Conservation (phyloP, 2,797 vertebrate genomes). For the Hemitrygon akajei region DNA sequence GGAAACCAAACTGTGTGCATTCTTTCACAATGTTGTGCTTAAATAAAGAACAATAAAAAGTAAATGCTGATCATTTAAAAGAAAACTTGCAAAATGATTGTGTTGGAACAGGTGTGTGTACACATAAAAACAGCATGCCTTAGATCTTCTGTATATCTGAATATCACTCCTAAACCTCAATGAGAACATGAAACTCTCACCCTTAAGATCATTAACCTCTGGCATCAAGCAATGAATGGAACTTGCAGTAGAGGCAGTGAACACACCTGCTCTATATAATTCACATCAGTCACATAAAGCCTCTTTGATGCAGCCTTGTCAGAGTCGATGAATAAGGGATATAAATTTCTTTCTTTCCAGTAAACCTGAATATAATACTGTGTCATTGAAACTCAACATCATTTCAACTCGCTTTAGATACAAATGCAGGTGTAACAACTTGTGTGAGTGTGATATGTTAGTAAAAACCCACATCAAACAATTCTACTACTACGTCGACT, state of each 20-base stretch:
- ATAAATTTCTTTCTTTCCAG: conserved; percentile 21
- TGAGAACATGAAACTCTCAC: conserved; percentile 21
- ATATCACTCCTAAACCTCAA: not conserved
- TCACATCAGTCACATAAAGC: conserved; percentile 39
- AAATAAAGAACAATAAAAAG: conserved; percentile 13
- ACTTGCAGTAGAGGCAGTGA: not conserved
- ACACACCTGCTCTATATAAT: conserved; percentile 46
- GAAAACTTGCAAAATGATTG: not conserved
- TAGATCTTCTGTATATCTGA: not conserved
- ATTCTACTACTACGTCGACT: too few relatives aligned
- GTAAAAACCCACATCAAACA: conserved; percentile 13
- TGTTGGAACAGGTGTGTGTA: not conserved
- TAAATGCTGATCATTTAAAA: conserved; percentile 11
- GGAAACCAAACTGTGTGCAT: not conserved
- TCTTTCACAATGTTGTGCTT: not conserved
- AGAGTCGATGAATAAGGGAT: conserved; percentile 19
- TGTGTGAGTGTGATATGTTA: not conserved
- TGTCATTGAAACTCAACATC: conserved; percentile 22
- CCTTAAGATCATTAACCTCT: conserved; percentile 16
- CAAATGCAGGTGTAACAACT: conserved; percentile 20
- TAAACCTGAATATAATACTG: conserved; percentile 31
- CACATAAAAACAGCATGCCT: not conserved
- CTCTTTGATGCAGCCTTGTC: conserved; percentile 15
- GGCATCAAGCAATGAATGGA: not conserved
- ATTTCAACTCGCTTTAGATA: not conserved